Evolutionary conservation across 2,888 invertebrate genomes (phyloP), one percentile per base, ranked within the genome.

Genomic region (Lepidonotus clava): DNA sequence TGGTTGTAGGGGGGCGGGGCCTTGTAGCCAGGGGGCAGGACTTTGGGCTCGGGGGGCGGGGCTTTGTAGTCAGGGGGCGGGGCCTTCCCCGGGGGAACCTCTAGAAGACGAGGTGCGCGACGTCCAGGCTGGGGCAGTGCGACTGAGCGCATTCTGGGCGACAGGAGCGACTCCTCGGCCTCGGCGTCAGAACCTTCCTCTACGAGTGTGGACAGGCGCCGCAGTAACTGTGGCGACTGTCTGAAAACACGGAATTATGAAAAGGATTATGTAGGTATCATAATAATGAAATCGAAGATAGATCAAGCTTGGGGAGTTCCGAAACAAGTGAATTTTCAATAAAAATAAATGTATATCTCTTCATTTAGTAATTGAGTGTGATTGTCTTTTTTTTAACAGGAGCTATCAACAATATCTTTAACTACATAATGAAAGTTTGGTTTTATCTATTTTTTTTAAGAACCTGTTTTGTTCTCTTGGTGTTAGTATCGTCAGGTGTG

Each of bases 171-270:
- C 53, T 83, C 87, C 83, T 87, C 87, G 34, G 87, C 84, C 61
- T 80, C 86, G 28, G 77, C 86, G 40, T 87, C 87, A 46, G 87
- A 87, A 40, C 84, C 80, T 67, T 87, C 87, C 56, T 87, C 87
- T 21, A 87, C 87, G 24, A 87, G 76, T 11, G 87, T 87, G 8
- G 87, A 87, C 41, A 87, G 66, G 24, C 87, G 84, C n/a, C 87
- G 84, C 28, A 24, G 28, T 14, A n/a, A 34, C 34, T 87, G 77
- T 5, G 87, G 87, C 28, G 87, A 87, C 24, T 84, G 83, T 38
- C 87, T 87, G 80, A 18, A 36, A 84, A 32, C n/a, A n/a, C n/a
- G 61, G n/a, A 61, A 28, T 61, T 24, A 61, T 28, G 8, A n/a
- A n/a, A n/a, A n/a, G n/a, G n/a, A n/a, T n/a, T n/a, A n/a, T n/a